Conservation (phyloP, 2,113 vertebrate genomes). For the Laticauda laticaudata region DNA sequence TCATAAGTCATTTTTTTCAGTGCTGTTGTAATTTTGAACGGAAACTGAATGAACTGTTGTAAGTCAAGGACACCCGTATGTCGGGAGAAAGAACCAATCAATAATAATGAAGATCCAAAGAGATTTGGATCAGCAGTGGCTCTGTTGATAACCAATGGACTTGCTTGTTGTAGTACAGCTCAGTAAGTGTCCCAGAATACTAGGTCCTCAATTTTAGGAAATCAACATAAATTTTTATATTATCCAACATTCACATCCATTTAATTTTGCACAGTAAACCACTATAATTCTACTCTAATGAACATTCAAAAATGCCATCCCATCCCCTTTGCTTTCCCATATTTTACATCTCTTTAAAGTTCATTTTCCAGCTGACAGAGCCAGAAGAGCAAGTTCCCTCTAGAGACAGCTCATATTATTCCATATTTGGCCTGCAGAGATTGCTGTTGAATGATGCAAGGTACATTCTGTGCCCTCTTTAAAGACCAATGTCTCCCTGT, state of each 20-base stretch:
- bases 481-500: slow-evolving; percentile 21
- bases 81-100: not conserved
- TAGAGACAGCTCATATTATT: slow-evolving; percentile 18
- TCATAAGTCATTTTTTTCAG: no score
- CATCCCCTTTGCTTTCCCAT: not conserved
- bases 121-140: not conserved
- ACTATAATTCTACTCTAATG: not conserved
- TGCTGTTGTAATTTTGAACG: no score
- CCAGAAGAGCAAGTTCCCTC: not conserved
- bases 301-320: not conserved
- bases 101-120: no score
- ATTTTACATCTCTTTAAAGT: slow-evolving; percentile 23
- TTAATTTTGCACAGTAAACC: not conserved
- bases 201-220: not conserved
- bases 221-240: not conserved
- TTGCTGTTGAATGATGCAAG: slow-evolving; percentile 28
- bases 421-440: slow-evolving; percentile 40
- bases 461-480: slow-evolving; percentile 21
- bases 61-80: not conserved
- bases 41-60: no score
- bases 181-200: no score
- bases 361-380: not conserved
- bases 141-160: not conserved
- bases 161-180: not conserved
- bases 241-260: not conserved